Base-by-base conservation (phyloP, 1,140 invertebrate species). In the Muscidifurax raptorellus region DNA sequence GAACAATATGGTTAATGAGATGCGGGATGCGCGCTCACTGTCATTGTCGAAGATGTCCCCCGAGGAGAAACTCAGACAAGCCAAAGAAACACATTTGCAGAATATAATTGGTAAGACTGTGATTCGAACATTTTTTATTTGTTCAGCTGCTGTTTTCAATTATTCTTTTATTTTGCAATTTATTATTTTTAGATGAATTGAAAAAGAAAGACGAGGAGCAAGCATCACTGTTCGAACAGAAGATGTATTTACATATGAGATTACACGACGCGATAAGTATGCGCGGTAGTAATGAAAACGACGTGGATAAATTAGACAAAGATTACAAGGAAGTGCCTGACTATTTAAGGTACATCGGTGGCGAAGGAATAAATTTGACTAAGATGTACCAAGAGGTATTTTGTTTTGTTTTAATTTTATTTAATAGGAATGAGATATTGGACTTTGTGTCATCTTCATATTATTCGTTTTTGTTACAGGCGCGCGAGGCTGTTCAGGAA, bases 171-270 rank as follows among this genome's bases (percentile, higher is more conserved):
- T 5, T 69, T 69, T 1, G 13, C 4, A 69, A 69, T 69, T 28
- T 18, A 28, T 28, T 3, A 13, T 80, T 85, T 85, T 28, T 72
- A 95, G 96, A 95, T 87, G 94, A 96, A 87, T 92, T 99, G 87
- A 94, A 97, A 59, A 95, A 97, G 78, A 98, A 98, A 90, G 98
- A 99, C 89, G 94, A 95, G 36, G 97, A 98, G 88, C 96, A 98
- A 87, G 97, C 97, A 9, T 91, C 96, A 36, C 91, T 98, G 32
- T 94, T 98, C 30, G 97, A 98, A 92, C 97, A 98, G 87, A 98
- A 98, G 91, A 96, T 98, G 93, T 95, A 95, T 82, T 90, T 98
- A 64, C 96, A 98, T 89, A 93, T 96, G 89, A 96, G 96, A 87
- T 94, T 98, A 78, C 93, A 98, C 59, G 96, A 96, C 79, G 94